A percentile compares a stretch with the other conserved stretches of the same genome.
These are phyloP conservation scores for Micronycteris hirsuta DNA, from an alignment of 2,113 vertebrate species.

Conservation along the genomic window DNA sequence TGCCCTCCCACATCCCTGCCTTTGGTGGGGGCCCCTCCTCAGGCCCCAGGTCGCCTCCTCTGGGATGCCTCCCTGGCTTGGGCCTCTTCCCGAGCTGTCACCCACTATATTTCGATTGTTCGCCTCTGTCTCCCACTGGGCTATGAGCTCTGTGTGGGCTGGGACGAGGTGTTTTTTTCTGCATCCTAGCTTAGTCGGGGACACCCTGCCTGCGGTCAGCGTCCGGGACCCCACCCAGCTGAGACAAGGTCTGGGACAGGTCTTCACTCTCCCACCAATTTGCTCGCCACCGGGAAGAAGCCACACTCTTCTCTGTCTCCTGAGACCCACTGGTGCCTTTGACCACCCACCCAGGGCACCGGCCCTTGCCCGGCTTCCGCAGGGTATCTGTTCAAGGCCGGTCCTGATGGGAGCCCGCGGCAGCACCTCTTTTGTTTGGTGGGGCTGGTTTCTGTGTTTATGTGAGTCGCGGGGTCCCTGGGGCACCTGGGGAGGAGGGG, in stretches of 20 bases:
- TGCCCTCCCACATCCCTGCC: background rate
- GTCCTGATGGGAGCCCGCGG: accelerated
- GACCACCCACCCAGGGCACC: background rate
- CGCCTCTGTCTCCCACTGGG: background rate
- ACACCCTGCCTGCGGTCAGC: background rate
- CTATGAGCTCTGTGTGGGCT: background rate
- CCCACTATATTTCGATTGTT: background rate
- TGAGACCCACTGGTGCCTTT: background rate
- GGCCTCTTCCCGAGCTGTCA: background rate
- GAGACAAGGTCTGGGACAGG: background rate
- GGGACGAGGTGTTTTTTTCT: background rate
- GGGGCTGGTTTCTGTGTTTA: background rate
- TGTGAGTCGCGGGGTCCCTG: background rate
- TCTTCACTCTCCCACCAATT: background rate
- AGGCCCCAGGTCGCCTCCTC: background rate
- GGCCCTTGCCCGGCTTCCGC: accelerated
- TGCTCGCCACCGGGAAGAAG: background rate
- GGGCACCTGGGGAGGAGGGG: background rate
- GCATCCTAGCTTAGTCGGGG: background rate
- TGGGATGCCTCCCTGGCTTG: background rate
- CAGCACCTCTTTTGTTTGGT: background rate
- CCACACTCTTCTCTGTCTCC: background rate
- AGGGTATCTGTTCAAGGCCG: background rate
- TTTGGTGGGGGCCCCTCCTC: background rate
- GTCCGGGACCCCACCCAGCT: background rate